Evolutionary conservation across 2,888 invertebrate genomes (phyloP), one percentile per base, ranked within the genome.

Genomic region (Netelia inedita): DNA sequence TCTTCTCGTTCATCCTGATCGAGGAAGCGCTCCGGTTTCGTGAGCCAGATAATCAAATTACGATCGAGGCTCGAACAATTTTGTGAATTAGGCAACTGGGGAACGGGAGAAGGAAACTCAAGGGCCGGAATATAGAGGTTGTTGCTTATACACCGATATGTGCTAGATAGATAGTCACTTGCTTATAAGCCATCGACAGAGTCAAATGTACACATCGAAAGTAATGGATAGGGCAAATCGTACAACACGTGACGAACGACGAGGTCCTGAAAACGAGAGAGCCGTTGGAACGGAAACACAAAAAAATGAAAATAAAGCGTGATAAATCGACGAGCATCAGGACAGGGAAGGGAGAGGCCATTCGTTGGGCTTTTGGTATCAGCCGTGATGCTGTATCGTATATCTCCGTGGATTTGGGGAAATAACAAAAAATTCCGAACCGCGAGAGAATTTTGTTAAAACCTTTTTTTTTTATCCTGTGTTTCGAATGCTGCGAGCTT

Each of bases 321-420:
- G 83, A 83, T 76, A 76, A 80, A 83, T 80, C 41, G 71, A 23
- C n/a, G 46, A 41, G 72, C 75, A 79, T 83, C 66, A 75, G 35
- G 35, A 1, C 43, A 61, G 50, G 59, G 66, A 61, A 53, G 43
- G 57, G 72, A 63, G 43, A 72, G 57, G 80, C 41, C 23, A 72
- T 83, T 79, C 65, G 66, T 71, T 65, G 65, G 6, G 41, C 55
- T 41, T 66, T 65, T 41, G 57, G 43, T 41, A 57, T 41, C 55
- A 71, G 55, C 23, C 46, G 41, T n/a, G 74, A 46, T 55, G 35
- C 6, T 35, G 35, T 35, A 35, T 35, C 35, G 35, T 35, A 35
- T 35, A 68, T 57, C 14, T 46, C 14, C 11, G 11, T 46, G 11
- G 46, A 46, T 50, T 71, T 61, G 76, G 21, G 11, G 14, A 43